Conservation (phyloP, 2,113 vertebrate species). For the Tychaedon coryphoeus region DNA sequence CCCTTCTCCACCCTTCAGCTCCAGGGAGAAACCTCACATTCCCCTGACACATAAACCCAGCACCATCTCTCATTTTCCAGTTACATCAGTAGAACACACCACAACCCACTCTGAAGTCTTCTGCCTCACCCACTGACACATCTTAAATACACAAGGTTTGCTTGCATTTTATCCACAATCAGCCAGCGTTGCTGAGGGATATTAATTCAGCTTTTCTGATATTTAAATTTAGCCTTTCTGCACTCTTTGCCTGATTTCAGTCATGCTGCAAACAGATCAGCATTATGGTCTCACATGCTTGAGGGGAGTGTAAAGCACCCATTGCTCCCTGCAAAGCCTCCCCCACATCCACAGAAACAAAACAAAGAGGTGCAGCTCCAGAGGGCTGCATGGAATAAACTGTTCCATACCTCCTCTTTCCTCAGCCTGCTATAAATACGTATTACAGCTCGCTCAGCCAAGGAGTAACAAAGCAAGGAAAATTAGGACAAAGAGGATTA, state of each 20-base stretch:
- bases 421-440: constrained; percentile 24
- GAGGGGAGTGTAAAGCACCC: background rate
- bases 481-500: constrained; percentile 60
- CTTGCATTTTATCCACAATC: background rate
- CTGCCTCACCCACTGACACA: background rate
- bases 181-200: fast-evolving
- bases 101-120: background rate
- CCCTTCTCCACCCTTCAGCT: background rate
- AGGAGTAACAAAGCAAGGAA: constrained; percentile 59
- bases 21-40: fast-evolving
- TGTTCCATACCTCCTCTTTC: background rate
- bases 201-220: background rate
- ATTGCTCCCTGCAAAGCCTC: background rate
- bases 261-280: background rate
- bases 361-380: background rate
- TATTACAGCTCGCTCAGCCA: background rate
- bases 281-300: background rate
- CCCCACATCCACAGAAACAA: background rate
- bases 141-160: background rate
- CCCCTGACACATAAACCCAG: background rate
- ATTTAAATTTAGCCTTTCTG: background rate
- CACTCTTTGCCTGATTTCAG: background rate
- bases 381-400: background rate
- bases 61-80: background rate
- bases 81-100: background rate